Evolutionary conservation across 2,888 invertebrate genomes (phyloP).

Genomic region (Nephrotoma appendiculata): DNA sequence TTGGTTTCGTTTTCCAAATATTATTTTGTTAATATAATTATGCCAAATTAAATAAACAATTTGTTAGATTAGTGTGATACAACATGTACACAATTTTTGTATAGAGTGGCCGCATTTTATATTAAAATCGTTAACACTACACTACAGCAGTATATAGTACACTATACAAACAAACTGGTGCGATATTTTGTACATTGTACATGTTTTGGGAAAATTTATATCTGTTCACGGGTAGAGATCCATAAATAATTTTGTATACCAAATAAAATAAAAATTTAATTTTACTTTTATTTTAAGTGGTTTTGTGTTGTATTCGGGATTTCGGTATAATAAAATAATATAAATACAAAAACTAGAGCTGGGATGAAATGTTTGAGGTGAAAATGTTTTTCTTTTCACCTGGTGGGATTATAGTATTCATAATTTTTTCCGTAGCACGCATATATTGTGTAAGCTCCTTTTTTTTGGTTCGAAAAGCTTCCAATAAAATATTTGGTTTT

Average conservation of each 20-base stretch:
- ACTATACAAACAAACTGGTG: not conserved
- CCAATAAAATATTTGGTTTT: not conserved
- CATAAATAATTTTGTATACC: not conserved
- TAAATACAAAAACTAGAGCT: not conserved
- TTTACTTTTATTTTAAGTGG: not conserved
- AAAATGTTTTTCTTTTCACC: not conserved
- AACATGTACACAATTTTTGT: not conserved
- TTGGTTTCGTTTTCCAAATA: not conserved
- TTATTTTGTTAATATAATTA: not conserved
- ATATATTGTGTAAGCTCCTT: not conserved
- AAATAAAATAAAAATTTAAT: too few relatives aligned
- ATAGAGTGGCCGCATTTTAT: too few relatives aligned
- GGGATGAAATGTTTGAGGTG: not conserved
- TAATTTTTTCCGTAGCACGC: not conserved
- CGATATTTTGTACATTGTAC: not conserved
- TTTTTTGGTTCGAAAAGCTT: not conserved
- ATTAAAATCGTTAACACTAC: too few relatives aligned
- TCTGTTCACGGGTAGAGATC: not conserved
- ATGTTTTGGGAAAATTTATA: not conserved
- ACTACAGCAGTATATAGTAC: too few relatives aligned
- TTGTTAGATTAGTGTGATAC: not conserved
- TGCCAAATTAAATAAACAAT: not conserved
- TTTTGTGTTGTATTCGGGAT: not conserved
- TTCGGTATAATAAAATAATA: not conserved
- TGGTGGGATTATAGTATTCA: not conserved